Evolutionary conservation across 2,888 invertebrate species (phyloP), one percentile per base, ranked within the genome.

Genomic region (Pinctada fucata): DNA sequence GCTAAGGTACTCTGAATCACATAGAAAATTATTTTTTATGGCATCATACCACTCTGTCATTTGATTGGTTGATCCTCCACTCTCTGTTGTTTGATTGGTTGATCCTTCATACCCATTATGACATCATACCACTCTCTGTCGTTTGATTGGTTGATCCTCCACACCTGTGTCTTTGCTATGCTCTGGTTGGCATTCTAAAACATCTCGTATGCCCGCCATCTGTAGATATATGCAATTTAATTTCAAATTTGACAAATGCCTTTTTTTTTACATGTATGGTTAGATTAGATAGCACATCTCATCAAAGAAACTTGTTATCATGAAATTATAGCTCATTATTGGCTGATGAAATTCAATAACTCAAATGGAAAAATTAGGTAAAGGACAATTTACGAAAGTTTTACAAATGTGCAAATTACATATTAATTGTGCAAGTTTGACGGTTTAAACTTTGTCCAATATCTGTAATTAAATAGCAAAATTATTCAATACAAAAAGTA

Each of bases 161-260:
- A 52, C 47, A 50, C 68, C 49, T 10, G 10, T 49, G 1, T 66
- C 75, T 51, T 16, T 47, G 3, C 52, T 45, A n/a, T 73, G 31
- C 3, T 73, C 50, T 8, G n/a, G 49, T 64, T 48, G 51, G 5
- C 6, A 63, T 58, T 79, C 72, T 4, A 81, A 72, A 45, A 84
- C 76, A 80, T 88, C 88, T 76, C 88, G 72, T 2, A 88, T 84
- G 52, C 88, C 88, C 71, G 84, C 87, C 72, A 81, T 84, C 88
- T 88, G 81, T 45, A 76, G 58, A 13, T 58, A 58, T 6, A 58
- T 6, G 58, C 31, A 31, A 31, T 31, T 31, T 31, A 31, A 1
- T 31, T 31, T 31, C 1, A 31, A 31, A 31, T 31, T 31, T 31
- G 31, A 83, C 65, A 66, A 69, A 74, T 5, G 68, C n/a, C n/a